phyloP scores from a whole-genome alignment of 2,113 vertebrate species.

The Empidonax traillii region DNA sequence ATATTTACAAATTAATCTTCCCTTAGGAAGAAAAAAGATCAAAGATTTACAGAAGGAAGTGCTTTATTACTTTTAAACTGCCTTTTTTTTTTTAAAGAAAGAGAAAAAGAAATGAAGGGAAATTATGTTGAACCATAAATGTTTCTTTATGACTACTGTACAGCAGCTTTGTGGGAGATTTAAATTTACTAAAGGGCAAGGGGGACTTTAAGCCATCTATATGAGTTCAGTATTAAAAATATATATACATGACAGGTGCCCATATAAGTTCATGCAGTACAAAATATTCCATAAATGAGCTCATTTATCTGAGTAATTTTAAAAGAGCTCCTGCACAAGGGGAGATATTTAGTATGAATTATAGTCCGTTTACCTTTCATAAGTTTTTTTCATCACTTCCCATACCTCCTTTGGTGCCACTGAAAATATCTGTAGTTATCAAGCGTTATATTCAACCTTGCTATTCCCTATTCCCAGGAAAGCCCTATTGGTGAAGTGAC shows the following conservation, averaged over 20 bases:
- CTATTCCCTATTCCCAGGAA: slow-evolving; percentile 48
- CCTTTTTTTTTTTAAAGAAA: slow-evolving; percentile 61
- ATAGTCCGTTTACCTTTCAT: slow-evolving; percentile 64
- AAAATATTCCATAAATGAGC: slow-evolving; percentile 69
- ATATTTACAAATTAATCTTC: slow-evolving; percentile 86
- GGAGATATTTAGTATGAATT: slow-evolving; percentile 60
- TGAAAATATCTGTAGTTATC: slow-evolving; percentile 56
- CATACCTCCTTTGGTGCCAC: slow-evolving; percentile 59
- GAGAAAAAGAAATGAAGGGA: slow-evolving; percentile 71
- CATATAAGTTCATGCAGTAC: slow-evolving; percentile 65
- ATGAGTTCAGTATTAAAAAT: slow-evolving; percentile 66
- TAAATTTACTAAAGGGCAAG: slow-evolving; percentile 72
- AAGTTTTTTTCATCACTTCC: slow-evolving; percentile 67
- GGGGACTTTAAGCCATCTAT: slow-evolving; percentile 54
- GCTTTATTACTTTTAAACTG: slow-evolving; percentile 81
- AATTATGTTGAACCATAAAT: slow-evolving; percentile 78
- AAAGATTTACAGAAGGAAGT: slow-evolving; percentile 77
- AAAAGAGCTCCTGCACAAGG: slow-evolving; percentile 63
- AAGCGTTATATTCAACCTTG: slow-evolving; percentile 40
- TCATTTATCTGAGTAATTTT: slow-evolving; percentile 68
- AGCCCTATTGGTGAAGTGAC: slow-evolving; percentile 9
- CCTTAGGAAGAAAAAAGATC: slow-evolving; percentile 77
- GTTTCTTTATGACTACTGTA: slow-evolving; percentile 74
- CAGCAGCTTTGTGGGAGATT: slow-evolving; percentile 67
- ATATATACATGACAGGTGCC: slow-evolving; percentile 69